These are phyloP conservation scores for Ascidia mentula DNA, from an alignment of 23 tunicate genomes.

Conservation along the genomic window DNA sequence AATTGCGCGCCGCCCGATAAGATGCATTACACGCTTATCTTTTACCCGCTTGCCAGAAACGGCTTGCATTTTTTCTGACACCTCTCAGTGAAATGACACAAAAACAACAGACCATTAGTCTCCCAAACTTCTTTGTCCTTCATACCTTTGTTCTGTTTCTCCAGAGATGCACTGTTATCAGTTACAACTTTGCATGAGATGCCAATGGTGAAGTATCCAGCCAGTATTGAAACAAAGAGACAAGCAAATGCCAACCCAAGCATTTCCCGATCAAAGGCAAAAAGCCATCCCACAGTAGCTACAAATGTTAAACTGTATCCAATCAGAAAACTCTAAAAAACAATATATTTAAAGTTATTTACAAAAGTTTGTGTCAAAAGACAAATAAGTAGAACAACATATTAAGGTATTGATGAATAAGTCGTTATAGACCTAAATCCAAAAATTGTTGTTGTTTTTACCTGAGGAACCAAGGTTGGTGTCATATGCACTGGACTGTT, in stretches of 20 bases:
- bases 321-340: slow-evolving; percentile 41
- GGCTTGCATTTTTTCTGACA: too few relatives aligned
- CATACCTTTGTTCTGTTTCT: neutral
- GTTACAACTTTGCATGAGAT: slow-evolving; percentile 46
- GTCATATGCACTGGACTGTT: slow-evolving; percentile 53
- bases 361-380: too few relatives aligned
- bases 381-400: too few relatives aligned
- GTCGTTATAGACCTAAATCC: neutral
- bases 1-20: too few relatives aligned
- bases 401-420: too few relatives aligned
- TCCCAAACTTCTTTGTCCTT: neutral
- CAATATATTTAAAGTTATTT: too few relatives aligned
- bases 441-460: neutral
- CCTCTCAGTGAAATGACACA: too few relatives aligned
- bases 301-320: slow-evolving; percentile 41
- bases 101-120: too few relatives aligned
- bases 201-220: slow-evolving; percentile 44
- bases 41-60: too few relatives aligned
- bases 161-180: slow-evolving; percentile 13
- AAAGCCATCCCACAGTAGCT: slow-evolving; percentile 63
- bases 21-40: too few relatives aligned
- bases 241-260: slow-evolving; percentile 44
- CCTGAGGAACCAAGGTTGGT: slow-evolving; percentile 42
- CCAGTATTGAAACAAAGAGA: slow-evolving; percentile 31
- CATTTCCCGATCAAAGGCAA: slow-evolving; percentile 78